Evolutionary conservation across 2,888 invertebrate species (phyloP).

Genomic region (Noctua pronuba): DNA sequence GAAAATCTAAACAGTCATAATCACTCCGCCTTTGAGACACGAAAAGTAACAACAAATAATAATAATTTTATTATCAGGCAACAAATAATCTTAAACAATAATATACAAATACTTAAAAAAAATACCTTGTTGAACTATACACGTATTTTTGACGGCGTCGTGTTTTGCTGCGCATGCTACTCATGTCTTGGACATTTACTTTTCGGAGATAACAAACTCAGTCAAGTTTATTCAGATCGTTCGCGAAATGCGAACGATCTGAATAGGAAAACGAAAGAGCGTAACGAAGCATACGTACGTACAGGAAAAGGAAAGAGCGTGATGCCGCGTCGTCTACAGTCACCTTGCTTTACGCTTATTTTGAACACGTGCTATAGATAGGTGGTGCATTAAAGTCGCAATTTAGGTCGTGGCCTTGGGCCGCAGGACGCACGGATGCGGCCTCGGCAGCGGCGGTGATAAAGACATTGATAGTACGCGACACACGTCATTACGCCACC

Average conservation of each 20-base stretch:
- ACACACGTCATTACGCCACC: slow-evolving; percentile 27
- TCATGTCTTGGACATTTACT: not conserved
- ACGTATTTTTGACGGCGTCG: too few species aligned
- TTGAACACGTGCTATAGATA: slow-evolving; percentile 54
- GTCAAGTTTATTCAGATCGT: not conserved
- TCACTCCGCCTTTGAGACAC: slow-evolving; percentile 3
- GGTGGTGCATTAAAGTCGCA: slow-evolving; percentile 48
- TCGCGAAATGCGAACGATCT: not conserved
- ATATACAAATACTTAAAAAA: too few species aligned
- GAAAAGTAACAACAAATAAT: too few species aligned
- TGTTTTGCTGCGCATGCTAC: too few species aligned
- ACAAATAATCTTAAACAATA: too few species aligned
- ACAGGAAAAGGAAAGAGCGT: not conserved
- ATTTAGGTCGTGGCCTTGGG: slow-evolving; percentile 57
- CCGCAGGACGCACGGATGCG: slow-evolving; percentile 51
- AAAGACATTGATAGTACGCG: slow-evolving; percentile 56
- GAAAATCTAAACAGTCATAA: slow-evolving; percentile 4
- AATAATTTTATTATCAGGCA: too few species aligned
- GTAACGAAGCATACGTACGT: too few species aligned
- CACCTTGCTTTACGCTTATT: slow-evolving; percentile 36
- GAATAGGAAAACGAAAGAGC: too few species aligned
- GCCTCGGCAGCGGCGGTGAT: slow-evolving; percentile 59
- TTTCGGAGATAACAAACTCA: not conserved
- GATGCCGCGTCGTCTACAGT: not conserved
- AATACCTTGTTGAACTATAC: too few species aligned